Base-by-base conservation (phyloP, 2,888 invertebrate genomes). In the Nudaria mundana region DNA sequence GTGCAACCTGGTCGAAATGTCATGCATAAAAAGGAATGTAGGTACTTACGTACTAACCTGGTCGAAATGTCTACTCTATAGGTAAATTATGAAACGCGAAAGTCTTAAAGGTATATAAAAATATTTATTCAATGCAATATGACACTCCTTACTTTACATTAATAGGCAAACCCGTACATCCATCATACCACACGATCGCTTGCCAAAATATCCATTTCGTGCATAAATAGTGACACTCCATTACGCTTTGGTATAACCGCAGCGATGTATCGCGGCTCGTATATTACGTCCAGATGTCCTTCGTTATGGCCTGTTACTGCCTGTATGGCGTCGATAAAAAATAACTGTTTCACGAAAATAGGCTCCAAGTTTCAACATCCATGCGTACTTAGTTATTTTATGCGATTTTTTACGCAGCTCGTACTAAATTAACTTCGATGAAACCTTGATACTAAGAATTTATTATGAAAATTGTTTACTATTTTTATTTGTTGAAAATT, bases 261-360 rank as follows among this genome's bases (percentile, higher is more conserved):
- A 13, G 24, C 42, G 29, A 50, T 58, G 52, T 55, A 48, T 46
- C 44, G 36, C 36, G 30, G 50, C 48, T 46, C 56, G 57, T 68
- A 66, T 69, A 58, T 70, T 56, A 66, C 56, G 56, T 46, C 50
- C 54, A 53, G 58, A 56, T 54, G 61, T 55, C 61, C 59, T 50
- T 42, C 44, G 60, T 56, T 58, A 64, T 52, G 42, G 57, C 40
- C 37, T 37, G 50, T 52, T 46, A 44, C 43, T 40, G 48, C 44
- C 48, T 55, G 62, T 44, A 52, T 52, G 45, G 52, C 43, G 39
- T 35, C 63, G 66, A 69, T 67, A 69, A 67, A 69, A 69, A 69
- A 60, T 66, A 66, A 66, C 66, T 52, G 54, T 56, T 58, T 50
- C 44, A 37, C 30, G 38, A 40, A 34, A 33, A 33, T 22, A 15